Percentiles rank a stretch among this genome's conserved stretches.
phyloP scores from a whole-genome alignment of 2,888 invertebrate species.

The Drosophila helvetica region DNA sequence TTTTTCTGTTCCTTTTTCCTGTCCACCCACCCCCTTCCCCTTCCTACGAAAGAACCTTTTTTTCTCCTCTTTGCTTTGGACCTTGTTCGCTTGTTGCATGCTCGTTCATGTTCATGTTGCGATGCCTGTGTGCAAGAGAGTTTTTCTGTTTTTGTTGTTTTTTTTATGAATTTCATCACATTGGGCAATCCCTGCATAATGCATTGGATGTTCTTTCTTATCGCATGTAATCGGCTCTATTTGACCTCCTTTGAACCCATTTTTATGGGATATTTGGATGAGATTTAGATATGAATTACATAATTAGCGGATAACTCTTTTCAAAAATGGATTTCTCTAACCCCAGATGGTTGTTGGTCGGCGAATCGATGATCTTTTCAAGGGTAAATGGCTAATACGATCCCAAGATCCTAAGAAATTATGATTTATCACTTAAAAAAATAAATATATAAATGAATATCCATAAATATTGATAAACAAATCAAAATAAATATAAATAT shows the following conservation, averaged over 20 bases:
- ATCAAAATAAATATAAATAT: too few species aligned
- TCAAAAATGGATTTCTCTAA: background rate
- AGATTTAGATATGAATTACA: background rate
- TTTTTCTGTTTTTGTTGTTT: too few species aligned
- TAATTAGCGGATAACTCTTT: background rate
- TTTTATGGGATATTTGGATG: background rate
- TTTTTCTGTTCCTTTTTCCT: slow-evolving; percentile 45
- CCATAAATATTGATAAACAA: too few species aligned
- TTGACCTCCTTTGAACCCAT: slow-evolving; percentile 23
- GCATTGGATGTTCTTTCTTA: slow-evolving; percentile 14
- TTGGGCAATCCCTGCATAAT: slow-evolving; percentile 59
- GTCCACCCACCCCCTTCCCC: background rate
- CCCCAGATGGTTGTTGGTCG: too few species aligned
- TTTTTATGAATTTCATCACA: slow-evolving; percentile 68
- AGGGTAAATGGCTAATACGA: too few species aligned
- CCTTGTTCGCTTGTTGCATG: slow-evolving; percentile 58
- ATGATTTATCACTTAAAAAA: too few species aligned
- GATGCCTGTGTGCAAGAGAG: slow-evolving; percentile 5
- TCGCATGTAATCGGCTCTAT: slow-evolving; percentile 15
- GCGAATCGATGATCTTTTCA: too few species aligned
- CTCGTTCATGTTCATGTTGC: slow-evolving; percentile 60
- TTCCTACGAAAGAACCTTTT: slow-evolving; percentile 21
- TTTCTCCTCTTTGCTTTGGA: slow-evolving; percentile 10
- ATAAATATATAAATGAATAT: too few species aligned
- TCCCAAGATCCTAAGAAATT: too few species aligned